Evolutionary conservation across 2,888 invertebrate species (phyloP).

Genomic region (Nymphalis c-album): DNA sequence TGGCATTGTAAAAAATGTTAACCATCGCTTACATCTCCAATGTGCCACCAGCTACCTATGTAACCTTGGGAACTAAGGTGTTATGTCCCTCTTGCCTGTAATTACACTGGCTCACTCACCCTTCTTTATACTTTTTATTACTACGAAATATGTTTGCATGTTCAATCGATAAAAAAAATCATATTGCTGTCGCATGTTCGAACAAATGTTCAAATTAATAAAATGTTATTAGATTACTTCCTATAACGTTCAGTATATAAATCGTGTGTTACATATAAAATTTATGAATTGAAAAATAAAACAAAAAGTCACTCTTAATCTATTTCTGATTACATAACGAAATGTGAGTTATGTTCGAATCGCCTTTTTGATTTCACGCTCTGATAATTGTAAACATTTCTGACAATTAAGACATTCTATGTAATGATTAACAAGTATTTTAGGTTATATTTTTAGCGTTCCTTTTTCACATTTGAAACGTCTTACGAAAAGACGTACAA

Average conservation of each 20-base stretch:
- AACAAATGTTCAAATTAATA: constrained; percentile 1
- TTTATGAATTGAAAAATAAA: not conserved
- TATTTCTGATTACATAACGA: constrained; percentile 13
- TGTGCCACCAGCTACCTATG: too few relatives aligned
- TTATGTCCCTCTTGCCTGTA: too few relatives aligned
- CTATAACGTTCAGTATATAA: not conserved
- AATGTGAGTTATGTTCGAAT: constrained; percentile 8
- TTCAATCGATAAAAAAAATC: not conserved
- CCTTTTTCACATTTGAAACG: not conserved
- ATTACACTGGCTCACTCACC: too few relatives aligned
- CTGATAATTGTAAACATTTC: constrained; percentile 9
- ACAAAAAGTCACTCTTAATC: constrained; percentile 3
- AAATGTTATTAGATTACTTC: not conserved
- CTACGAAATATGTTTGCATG: too few relatives aligned
- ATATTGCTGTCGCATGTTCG: not conserved
- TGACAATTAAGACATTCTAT: constrained; percentile 8
- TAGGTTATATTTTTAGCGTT: not conserved
- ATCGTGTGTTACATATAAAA: too few relatives aligned
- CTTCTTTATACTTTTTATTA: too few relatives aligned
- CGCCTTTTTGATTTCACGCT: constrained; percentile 10
- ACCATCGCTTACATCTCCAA: too few relatives aligned
- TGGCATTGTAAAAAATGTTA: too few relatives aligned
- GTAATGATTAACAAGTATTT: not conserved
- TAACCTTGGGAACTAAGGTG: too few relatives aligned
- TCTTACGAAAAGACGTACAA: too few relatives aligned